These are phyloP conservation scores for Temnothorax ravouxi DNA, from an alignment of 2,888 invertebrate species.

Conservation along the genomic window DNA sequence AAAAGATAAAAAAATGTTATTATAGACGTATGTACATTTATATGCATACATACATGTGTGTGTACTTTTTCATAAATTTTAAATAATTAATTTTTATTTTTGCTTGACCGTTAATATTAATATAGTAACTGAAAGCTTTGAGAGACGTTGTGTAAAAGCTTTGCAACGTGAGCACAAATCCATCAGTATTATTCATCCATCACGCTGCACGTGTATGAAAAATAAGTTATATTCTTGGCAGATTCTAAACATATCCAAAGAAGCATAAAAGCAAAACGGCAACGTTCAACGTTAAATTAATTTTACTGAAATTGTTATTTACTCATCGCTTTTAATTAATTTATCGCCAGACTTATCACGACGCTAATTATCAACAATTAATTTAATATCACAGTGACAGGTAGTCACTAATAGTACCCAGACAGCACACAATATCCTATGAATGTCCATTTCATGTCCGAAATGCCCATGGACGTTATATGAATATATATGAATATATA, in stretches of 20 bases:
- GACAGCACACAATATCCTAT: too few relatives aligned
- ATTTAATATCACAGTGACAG: background rate
- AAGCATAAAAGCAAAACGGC: background rate
- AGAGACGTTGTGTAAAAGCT: background rate
- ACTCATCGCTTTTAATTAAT: background rate
- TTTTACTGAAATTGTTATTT: background rate
- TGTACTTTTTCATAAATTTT: background rate
- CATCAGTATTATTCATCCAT: conserved; percentile 21
- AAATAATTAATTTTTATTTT: conserved; percentile 13
- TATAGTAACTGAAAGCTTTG: conserved; percentile 2
- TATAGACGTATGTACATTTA: background rate
- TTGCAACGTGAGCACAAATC: background rate
- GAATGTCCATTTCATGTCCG: too few relatives aligned
- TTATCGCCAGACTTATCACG: background rate
- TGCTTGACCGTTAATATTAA: conserved; percentile 29
- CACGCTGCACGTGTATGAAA: conserved; percentile 4
- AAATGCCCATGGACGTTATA: too few relatives aligned
- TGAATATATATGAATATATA: too few relatives aligned
- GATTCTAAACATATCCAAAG: background rate
- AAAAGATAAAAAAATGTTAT: background rate
- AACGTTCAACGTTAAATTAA: background rate
- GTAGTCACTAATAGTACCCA: background rate
- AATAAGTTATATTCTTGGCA: conserved; percentile 19
- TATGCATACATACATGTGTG: background rate
- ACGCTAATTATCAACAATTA: conserved; percentile 6